Evolutionary conservation across 2,113 vertebrate species (phyloP).

Genomic region (Heteronetta atricapilla): DNA sequence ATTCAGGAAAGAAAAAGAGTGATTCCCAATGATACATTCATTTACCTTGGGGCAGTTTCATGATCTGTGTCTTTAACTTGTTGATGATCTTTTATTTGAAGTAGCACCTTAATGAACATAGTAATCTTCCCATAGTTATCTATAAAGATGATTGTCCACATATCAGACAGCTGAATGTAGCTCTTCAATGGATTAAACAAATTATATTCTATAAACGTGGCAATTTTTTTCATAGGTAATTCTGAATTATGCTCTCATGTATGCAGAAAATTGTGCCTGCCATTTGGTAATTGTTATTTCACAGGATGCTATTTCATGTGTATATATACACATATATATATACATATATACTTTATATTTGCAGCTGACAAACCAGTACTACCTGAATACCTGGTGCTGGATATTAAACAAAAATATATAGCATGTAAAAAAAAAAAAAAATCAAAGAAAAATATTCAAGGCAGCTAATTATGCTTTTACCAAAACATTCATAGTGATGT

Average conservation of each 20-base stretch:
- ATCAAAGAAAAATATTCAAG: conserved; percentile 74
- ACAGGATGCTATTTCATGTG: conserved; percentile 72
- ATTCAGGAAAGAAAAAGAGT: not conserved
- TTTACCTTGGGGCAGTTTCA: conserved; percentile 49
- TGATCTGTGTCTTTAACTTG: conserved; percentile 40
- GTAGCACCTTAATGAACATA: conserved; percentile 77
- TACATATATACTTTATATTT: conserved; percentile 77
- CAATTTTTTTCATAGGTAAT: conserved; percentile 44
- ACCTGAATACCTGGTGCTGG: conserved; percentile 75
- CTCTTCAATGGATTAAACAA: conserved; percentile 60
- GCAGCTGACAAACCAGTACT: conserved; percentile 77
- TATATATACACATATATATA: conserved; percentile 31
- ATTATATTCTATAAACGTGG: conserved; percentile 29
- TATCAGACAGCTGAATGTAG: conserved; percentile 81
- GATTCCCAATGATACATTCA: conserved; percentile 8
- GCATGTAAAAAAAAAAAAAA: conserved; percentile 49
- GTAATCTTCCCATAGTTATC: conserved; percentile 56
- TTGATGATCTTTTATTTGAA: conserved; percentile 59
- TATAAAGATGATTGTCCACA: conserved; percentile 65
- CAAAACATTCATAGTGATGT: conserved; percentile 76
- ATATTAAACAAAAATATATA: conserved; percentile 68
- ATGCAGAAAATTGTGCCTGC: conserved; percentile 70
- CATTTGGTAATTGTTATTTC: conserved; percentile 76
- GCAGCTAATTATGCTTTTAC: conserved; percentile 83
- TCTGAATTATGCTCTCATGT: conserved; percentile 64